Conservation (phyloP, 2,888 invertebrate genomes). For the Adelognathus sp. region DNA sequence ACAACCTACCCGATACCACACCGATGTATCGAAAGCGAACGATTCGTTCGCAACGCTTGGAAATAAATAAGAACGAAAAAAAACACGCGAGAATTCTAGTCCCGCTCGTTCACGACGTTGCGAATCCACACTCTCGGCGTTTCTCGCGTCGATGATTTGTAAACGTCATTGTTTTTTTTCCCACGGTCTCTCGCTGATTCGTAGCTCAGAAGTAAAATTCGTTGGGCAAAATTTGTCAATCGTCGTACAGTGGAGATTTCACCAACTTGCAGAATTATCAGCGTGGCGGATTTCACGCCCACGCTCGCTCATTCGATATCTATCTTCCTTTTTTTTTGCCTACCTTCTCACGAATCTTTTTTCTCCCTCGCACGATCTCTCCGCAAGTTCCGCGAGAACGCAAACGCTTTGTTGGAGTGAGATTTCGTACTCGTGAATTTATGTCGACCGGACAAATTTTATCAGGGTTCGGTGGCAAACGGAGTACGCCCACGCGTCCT, state of each 20-base stretch:
- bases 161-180: slow-evolving; percentile 57
- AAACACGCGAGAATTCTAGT: background rate
- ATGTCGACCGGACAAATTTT: slow-evolving; percentile 80
- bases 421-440: slow-evolving; percentile 77
- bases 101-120: slow-evolving; percentile 9
- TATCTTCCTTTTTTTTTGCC: slow-evolving; percentile 4
- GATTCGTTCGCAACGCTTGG: slow-evolving; percentile 31
- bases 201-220: slow-evolving; percentile 11
- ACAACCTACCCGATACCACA: background rate
- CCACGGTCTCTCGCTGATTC: slow-evolving; percentile 52
- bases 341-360: background rate
- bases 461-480: slow-evolving; percentile 81
- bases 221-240: background rate
- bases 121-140: background rate
- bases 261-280: background rate
- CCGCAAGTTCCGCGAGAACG: slow-evolving; percentile 14
- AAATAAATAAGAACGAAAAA: slow-evolving; percentile 32
- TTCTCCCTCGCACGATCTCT: background rate
- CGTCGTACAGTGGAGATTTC: background rate
- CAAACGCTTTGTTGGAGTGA: slow-evolving; percentile 65
- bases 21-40: slow-evolving; percentile 27
- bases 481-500: slow-evolving; percentile 76
- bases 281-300: slow-evolving; percentile 16
- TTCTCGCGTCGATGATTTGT: slow-evolving; percentile 18
- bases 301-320: slow-evolving; percentile 5